A percentile compares a stretch with the other conserved stretches of the same genome.
phyloP scores from a whole-genome alignment of 2,888 invertebrate genomes.

The Hydrotaea diabolus region DNA sequence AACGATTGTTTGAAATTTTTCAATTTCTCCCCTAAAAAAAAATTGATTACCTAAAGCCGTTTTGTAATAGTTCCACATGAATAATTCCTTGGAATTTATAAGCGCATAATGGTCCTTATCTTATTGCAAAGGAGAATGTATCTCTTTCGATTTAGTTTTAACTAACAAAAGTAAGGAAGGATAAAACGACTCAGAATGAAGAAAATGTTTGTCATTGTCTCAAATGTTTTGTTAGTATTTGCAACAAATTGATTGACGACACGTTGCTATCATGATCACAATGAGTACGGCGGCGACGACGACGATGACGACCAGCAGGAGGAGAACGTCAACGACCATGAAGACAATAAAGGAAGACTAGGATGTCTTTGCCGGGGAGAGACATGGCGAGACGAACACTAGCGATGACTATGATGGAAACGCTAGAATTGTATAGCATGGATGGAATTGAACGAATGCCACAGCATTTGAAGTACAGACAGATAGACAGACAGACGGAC shows the following conservation, averaged over 20 bases:
- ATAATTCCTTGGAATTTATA: background rate
- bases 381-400: constrained; percentile 32
- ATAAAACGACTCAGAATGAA: background rate
- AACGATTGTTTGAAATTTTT: too few species aligned
- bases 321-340: background rate
- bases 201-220: constrained; percentile 39
- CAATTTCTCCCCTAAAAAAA: background rate
- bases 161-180: background rate
- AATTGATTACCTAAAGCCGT: background rate
- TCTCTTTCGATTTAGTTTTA: background rate
- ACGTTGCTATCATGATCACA: constrained; percentile 52
- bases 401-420: constrained; percentile 3
- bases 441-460: background rate
- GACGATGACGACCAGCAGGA: background rate
- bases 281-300: constrained; percentile 11
- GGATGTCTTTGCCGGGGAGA: constrained; percentile 6
- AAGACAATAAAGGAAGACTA: background rate
- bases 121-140: background rate
- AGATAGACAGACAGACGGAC: too few species aligned
- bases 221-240: constrained; percentile 25
- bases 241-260: constrained; percentile 63
- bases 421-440: background rate
- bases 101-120: background rate
- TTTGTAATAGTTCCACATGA: background rate
- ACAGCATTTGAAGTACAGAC: background rate